phyloP scores from a whole-genome alignment of 2,113 vertebrate genomes.

The Calonectris borealis region DNA sequence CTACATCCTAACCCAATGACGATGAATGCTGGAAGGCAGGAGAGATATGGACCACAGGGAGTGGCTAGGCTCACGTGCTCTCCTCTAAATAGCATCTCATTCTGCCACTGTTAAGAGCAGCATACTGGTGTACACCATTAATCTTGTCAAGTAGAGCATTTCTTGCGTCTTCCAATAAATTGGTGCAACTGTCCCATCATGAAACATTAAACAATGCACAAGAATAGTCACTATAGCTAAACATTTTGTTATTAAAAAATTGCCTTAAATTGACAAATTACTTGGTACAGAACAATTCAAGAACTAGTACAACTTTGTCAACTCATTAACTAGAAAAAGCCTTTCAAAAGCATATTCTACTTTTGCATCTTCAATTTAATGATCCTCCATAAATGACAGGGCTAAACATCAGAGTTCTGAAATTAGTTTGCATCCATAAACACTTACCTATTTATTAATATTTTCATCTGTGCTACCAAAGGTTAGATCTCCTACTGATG shows the following conservation, averaged over 20 bases:
- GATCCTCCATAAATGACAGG: neutral
- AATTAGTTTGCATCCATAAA: neutral
- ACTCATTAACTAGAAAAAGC: neutral
- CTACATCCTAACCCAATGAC: neutral
- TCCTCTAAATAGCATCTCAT: neutral
- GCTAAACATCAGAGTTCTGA: neutral
- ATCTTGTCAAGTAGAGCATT: neutral
- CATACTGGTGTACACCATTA: neutral
- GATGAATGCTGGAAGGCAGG: neutral
- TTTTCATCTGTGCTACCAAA: neutral
- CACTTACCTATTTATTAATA: neutral
- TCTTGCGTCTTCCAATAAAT: neutral
- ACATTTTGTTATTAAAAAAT: neutral
- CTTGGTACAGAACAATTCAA: neutral
- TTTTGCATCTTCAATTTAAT: neutral
- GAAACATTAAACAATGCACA: neutral
- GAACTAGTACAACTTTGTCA: neutral
- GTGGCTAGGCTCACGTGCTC: rapidly evolving
- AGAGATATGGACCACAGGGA: neutral
- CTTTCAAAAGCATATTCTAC: neutral
- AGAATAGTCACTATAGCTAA: neutral
- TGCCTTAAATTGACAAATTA: neutral
- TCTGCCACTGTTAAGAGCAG: neutral
- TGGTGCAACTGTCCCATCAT: neutral
- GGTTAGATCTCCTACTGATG: neutral